A percentile compares a stretch with the other conserved stretches of the same genome.
Evolutionary conservation across 2,113 vertebrate species (phyloP).

Genomic region (Heteronetta atricapilla): DNA sequence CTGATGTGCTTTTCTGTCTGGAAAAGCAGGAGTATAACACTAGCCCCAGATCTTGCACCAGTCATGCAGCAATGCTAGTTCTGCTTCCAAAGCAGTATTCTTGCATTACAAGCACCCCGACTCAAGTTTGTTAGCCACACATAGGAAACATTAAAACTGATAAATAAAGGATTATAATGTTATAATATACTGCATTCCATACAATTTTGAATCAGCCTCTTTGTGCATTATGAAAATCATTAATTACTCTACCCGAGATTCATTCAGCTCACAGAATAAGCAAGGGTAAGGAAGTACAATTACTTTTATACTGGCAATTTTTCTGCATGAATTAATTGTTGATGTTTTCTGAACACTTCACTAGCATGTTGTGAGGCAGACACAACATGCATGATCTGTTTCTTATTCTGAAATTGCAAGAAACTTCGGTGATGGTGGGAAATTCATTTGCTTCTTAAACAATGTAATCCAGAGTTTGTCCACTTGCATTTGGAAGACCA

Average conservation of each 20-base stretch:
- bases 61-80: background rate
- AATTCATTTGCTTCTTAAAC: background rate
- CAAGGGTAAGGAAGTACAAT: background rate
- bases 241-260: background rate
- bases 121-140: background rate
- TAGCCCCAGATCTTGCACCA: background rate
- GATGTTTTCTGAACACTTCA: background rate
- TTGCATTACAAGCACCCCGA: background rate
- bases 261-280: background rate
- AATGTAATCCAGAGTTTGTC: background rate
- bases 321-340: background rate
- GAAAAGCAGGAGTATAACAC: background rate
- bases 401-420: background rate
- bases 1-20: background rate
- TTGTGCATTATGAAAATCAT: background rate
- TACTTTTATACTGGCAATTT: background rate
- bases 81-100: background rate
- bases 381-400: background rate
- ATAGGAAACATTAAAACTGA: background rate
- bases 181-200: background rate
- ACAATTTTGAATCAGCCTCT: background rate
- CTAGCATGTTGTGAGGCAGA: background rate
- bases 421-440: background rate
- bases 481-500: background rate
- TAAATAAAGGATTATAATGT: accelerated